These are phyloP conservation scores for Watersipora subatra DNA, from an alignment of 1,140 invertebrate genomes.

Conservation along the genomic window DNA sequence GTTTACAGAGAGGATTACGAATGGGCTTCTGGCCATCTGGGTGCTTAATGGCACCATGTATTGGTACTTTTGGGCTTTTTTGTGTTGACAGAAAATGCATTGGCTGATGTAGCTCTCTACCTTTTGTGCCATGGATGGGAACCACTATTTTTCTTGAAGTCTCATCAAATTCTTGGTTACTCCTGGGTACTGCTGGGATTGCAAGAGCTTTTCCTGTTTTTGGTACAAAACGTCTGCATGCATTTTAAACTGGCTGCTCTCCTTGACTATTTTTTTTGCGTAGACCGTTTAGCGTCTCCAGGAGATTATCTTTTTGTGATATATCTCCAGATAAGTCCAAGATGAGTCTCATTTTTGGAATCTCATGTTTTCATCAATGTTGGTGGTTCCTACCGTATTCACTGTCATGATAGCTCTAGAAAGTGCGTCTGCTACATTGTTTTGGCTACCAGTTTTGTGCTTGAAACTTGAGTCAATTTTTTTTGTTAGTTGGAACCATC, in stretches of 20 bases:
- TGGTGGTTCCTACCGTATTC: not conserved
- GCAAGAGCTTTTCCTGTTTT: not conserved
- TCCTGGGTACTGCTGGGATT: slow-evolving; percentile 2
- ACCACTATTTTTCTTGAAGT: slow-evolving; percentile 13
- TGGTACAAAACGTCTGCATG: not conserved
- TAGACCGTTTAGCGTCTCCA: not conserved
- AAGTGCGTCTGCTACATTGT: slow-evolving; percentile 15
- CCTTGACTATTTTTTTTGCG: not conserved
- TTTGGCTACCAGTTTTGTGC: slow-evolving; percentile 12
- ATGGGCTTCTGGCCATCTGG: not conserved
- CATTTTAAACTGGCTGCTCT: not conserved
- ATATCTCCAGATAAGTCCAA: not conserved
- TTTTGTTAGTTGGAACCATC: too few relatives aligned
- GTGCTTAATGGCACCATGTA: not conserved
- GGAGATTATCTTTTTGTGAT: not conserved
- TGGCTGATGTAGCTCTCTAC: slow-evolving; percentile 9
- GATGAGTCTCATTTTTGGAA: not conserved
- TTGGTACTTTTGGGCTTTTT: slow-evolving; percentile 4
- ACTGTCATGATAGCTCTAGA: slow-evolving; percentile 5
- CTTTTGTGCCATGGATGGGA: slow-evolving; percentile 9
- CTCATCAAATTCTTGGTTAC: slow-evolving; percentile 6
- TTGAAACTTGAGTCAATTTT: too few relatives aligned
- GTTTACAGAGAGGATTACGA: not conserved
- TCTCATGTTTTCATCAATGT: not conserved
- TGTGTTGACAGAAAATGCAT: slow-evolving; percentile 12